A percentile compares a stretch with the other conserved stretches of the same genome.
phyloP scores from a whole-genome alignment of 2,113 vertebrate genomes.

The Calyptommatus sinebrachiatus region DNA sequence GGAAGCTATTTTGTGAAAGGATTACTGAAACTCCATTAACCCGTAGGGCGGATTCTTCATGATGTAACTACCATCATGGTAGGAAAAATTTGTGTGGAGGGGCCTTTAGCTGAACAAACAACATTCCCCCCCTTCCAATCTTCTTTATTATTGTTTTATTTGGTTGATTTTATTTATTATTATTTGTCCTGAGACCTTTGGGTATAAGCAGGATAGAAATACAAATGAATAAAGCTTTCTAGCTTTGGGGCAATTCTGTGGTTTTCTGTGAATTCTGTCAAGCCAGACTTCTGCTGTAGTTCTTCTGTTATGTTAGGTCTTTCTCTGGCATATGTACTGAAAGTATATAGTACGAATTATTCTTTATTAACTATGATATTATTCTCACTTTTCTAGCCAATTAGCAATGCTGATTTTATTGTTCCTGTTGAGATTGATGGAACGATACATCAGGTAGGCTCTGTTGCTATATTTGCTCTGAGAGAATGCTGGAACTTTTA shows the following conservation, averaged over 20 bases:
- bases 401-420: slow-evolving; percentile 98
- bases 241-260: neutral
- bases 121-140: too few relatives aligned
- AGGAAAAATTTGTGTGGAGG: too few relatives aligned
- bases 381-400: slow-evolving; percentile 80
- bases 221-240: neutral
- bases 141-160: too few relatives aligned
- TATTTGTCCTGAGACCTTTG: too few relatives aligned
- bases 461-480: neutral
- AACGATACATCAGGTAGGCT: slow-evolving; percentile 94
- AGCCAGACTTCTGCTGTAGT: neutral
- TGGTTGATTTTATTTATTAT: too few relatives aligned
- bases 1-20: too few relatives aligned
- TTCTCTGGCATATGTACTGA: neutral
- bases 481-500: neutral
- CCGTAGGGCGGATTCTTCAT: too few relatives aligned
- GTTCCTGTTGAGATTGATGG: slow-evolving; percentile 99
- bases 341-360: neutral
- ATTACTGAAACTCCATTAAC: too few relatives aligned
- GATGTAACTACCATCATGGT: too few relatives aligned
- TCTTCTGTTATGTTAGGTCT: neutral
- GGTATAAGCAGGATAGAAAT: too few relatives aligned
- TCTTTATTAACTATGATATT: slow-evolving; percentile 16
- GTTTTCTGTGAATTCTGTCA: neutral
- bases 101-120: too few relatives aligned